Base-by-base conservation (phyloP, 1,140 invertebrate species). In the Sycophaga agraensis region DNA sequence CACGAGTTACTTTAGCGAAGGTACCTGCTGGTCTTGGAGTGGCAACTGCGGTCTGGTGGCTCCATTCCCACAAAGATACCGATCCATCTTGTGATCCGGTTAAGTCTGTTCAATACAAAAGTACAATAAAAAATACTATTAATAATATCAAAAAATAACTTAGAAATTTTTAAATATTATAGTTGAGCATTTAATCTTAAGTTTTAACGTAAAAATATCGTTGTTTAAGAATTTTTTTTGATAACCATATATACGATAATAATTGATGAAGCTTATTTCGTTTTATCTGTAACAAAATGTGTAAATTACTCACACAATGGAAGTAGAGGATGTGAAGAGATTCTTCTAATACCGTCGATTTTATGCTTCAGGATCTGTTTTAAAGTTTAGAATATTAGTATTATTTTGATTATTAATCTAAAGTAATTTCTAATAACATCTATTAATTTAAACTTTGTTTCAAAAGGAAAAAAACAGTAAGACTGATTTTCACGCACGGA, bases 41-140 rank as follows among this genome's bases (percentile, higher is more conserved):
- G 68, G 94, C 90, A 8, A 99, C 89, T 12, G 92, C 89, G 60
- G 93, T 90, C 34, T 88, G 85, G 78, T 98, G 95, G 19, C 92
- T 93, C 96, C 96, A 99, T 82, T 99, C 96, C 95, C 96, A 98
- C 60, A 99, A 84, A 64, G 93, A 89, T 5, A 99, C 97, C 2
- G 95, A 97, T 11, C 97, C 97, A 84, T 99, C 97, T 75, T 97
- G 92, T 53, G 93, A 92, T 55, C 97, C 97, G 51, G 94, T 97
- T 67, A 99, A 79, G 83, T 99, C 94, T 95, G 68, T 42, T n/a
- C n/a, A 31, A 11, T 31, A 31, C 4, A 31, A 31, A 31, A 11
- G 28, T 6, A 31, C 11, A 31, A 31, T 6, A 4, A 31, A 31
- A 31, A 31, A 11, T 31, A 31, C 28, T 31, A 6, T 31, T 31